Percentiles rank a stretch among this genome's conserved stretches.
Evolutionary conservation across 2,113 vertebrate species (phyloP).

Genomic region (Aegypius monachus): DNA sequence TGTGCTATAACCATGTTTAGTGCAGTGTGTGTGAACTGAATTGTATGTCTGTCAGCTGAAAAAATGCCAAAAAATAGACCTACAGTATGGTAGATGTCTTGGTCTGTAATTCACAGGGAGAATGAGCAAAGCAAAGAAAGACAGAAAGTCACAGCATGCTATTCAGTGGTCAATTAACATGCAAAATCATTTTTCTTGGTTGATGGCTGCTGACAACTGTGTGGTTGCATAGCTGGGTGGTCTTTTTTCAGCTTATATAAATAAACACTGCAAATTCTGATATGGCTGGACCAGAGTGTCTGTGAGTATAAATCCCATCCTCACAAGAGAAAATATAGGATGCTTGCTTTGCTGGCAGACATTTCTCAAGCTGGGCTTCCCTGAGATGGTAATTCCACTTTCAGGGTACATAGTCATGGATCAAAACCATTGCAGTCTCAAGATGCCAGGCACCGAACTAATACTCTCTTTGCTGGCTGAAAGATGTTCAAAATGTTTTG

Average conservation of each 20-base stretch:
- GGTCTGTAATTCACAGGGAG: neutral
- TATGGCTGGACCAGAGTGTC: neutral
- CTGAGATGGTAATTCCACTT: neutral
- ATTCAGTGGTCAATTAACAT: neutral
- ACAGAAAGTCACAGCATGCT: neutral
- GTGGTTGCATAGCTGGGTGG: neutral
- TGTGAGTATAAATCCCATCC: neutral
- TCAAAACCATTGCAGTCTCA: neutral
- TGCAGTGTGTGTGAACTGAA: neutral
- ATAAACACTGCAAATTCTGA: conserved; percentile 4
- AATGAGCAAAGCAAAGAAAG: neutral
- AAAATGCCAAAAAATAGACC: neutral
- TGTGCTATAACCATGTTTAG: neutral
- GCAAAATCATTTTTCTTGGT: neutral
- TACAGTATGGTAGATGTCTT: neutral
- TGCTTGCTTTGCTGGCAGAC: neutral
- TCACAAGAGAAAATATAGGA: neutral
- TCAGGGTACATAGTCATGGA: neutral
- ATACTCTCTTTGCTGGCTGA: neutral
- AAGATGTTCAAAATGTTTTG: neutral
- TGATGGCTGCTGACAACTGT: conserved; percentile 3
- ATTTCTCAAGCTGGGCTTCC: neutral
- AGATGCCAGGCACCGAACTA: fast-evolving
- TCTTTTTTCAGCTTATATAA: neutral
- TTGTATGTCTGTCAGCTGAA: neutral